phyloP scores from a whole-genome alignment of 2,888 invertebrate genomes.

The Ormia ochracea region DNA sequence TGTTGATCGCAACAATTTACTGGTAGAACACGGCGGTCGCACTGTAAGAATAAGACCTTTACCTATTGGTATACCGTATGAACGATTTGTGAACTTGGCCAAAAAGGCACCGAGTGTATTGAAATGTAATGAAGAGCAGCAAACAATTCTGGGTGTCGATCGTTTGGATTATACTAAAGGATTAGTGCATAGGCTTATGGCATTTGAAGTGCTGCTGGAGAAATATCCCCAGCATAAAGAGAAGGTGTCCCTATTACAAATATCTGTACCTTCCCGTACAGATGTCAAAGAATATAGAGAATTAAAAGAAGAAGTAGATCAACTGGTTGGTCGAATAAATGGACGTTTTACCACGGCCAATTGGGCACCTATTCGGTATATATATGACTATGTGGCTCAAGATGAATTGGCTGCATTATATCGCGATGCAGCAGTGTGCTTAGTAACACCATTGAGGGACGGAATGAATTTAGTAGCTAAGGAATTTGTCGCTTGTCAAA shows the following conservation, averaged over 20 bases:
- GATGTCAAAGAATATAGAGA: conserved; percentile 94
- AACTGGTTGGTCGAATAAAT: conserved; percentile 89
- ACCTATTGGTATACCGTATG: conserved; percentile 93
- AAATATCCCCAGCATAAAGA: conserved; percentile 91
- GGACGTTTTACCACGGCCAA: conserved; percentile 92
- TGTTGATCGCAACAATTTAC: conserved; percentile 89
- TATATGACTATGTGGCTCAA: conserved; percentile 91
- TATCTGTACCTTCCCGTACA: conserved; percentile 91
- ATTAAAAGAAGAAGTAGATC: conserved; percentile 93
- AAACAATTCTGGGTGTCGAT: conserved; percentile 91
- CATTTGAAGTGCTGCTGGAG: conserved; percentile 88
- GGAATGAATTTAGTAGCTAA: conserved; percentile 96
- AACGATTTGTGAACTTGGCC: conserved; percentile 88
- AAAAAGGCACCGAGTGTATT: conserved; percentile 83
- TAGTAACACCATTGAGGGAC: conserved; percentile 91
- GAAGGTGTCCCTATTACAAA: conserved; percentile 88
- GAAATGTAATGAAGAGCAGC: conserved; percentile 84
- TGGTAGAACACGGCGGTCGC: conserved; percentile 91
- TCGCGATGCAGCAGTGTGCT: conserved; percentile 89
- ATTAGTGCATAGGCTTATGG: conserved; percentile 87
- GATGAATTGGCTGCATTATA: conserved; percentile 91
- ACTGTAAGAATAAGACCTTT: conserved; percentile 89
- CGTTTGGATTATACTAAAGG: conserved; percentile 94
- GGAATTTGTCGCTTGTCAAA: conserved; percentile 94
- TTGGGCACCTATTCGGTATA: conserved; percentile 93